A percentile compares a stretch with the other conserved stretches of the same genome.
Conservation (phyloP, 2,797 vertebrate genomes). For the Netta rufina region DNA sequence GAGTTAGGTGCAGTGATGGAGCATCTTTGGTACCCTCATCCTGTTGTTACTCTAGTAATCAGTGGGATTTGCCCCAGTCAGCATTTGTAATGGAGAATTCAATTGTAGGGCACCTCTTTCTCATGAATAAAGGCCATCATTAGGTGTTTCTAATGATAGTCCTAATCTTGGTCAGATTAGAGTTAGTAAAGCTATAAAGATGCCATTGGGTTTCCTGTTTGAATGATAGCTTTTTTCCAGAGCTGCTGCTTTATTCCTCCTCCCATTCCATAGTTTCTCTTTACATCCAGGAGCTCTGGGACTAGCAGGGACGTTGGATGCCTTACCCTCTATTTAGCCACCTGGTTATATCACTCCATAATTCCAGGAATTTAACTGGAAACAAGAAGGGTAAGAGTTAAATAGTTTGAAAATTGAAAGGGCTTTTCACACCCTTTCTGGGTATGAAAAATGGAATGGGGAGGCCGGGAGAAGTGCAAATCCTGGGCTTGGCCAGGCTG, state of each 20-base stretch:
- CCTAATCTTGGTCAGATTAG: not conserved
- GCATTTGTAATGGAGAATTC: not conserved
- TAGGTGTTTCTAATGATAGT: not conserved
- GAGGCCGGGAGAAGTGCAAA: not conserved
- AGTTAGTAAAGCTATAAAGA: not conserved
- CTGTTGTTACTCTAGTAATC: rapidly evolving
- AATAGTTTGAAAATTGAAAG: not conserved
- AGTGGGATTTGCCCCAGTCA: not conserved
- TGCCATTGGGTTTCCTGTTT: not conserved
- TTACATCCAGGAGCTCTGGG: not conserved
- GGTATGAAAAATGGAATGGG: too few relatives aligned
- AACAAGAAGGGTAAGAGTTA: not conserved
- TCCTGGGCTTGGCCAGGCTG: not conserved
- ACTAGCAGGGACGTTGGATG: not conserved
- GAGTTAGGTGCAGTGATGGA: not conserved
- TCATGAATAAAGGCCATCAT: not conserved
- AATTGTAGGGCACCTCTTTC: not conserved
- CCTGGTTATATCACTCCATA: not conserved
- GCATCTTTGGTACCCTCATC: not conserved
- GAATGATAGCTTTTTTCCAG: not conserved
- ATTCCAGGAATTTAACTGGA: not conserved
- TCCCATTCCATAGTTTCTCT: not conserved
- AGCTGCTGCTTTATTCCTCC: not conserved
- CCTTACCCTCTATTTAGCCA: not conserved
- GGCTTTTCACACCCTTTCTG: too few relatives aligned